These are phyloP conservation scores for Parapsyche elsis DNA, from an alignment of 1,140 invertebrate species.

Conservation along the genomic window DNA sequence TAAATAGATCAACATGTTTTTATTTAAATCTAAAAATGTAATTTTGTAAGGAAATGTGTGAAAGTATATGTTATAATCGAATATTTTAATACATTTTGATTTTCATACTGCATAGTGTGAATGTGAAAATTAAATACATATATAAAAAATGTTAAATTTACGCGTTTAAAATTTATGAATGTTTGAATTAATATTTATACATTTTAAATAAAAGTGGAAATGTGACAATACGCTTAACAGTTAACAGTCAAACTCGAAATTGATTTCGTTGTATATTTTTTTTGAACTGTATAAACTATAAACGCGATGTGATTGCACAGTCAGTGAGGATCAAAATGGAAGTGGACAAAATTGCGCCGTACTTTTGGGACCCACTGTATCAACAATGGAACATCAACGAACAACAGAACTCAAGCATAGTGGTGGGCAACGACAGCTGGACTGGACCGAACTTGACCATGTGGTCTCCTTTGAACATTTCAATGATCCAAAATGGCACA, in stretches of 20 bases:
- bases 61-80: no score
- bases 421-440: constrained; percentile 33
- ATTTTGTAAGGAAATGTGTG: no score
- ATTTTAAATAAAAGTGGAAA: constrained; percentile 3
- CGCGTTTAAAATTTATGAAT: no score
- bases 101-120: no score
- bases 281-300: background rate
- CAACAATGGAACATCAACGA: background rate
- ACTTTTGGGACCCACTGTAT: constrained; percentile 1
- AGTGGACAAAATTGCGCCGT: background rate
- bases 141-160: no score
- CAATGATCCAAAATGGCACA: constrained; percentile 36
- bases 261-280: background rate
- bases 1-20: no score
- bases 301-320: background rate
- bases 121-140: no score
- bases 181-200: no score
- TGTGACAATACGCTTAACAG: background rate
- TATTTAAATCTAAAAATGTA: no score
- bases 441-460: background rate
- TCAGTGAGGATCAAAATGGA: constrained; percentile 7
- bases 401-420: background rate
- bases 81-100: no score
- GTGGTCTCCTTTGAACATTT: background rate
- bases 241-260: background rate